A percentile compares a stretch with the other conserved stretches of the same genome.
phyloP scores from a whole-genome alignment of 2,888 invertebrate species.

The Clusia tigrina region DNA sequence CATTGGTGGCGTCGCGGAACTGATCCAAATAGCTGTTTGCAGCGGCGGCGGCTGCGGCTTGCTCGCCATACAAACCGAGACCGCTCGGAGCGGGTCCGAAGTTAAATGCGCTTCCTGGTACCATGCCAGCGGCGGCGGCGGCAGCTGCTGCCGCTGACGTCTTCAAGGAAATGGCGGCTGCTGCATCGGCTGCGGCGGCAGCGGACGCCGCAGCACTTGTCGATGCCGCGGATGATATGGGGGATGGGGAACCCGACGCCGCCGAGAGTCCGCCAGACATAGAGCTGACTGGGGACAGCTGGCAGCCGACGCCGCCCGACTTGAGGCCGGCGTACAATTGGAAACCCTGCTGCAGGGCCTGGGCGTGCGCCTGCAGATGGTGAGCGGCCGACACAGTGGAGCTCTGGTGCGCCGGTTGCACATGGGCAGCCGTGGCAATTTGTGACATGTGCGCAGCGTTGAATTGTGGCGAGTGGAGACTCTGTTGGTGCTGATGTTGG shows the following conservation, averaged over 20 bases:
- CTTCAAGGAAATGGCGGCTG: constrained; percentile 70
- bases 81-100: constrained; percentile 76
- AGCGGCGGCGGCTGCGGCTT: constrained; percentile 66
- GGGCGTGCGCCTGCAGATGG: constrained; percentile 55
- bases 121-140: constrained; percentile 70
- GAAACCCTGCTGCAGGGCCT: constrained; percentile 66
- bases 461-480: constrained; percentile 37
- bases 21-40: constrained; percentile 76
- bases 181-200: constrained; percentile 48
- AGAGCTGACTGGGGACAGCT: constrained; percentile 42
- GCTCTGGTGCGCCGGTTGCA: constrained; percentile 49
- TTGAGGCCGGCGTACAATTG: constrained; percentile 70
- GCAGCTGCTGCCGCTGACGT: constrained; percentile 67
- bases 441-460: constrained; percentile 47
- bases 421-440: constrained; percentile 39
- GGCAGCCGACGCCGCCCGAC: constrained; percentile 57
- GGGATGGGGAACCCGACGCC: constrained; percentile 32
- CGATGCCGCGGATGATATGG: constrained; percentile 27
- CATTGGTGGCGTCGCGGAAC: constrained; percentile 71
- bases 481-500: constrained; percentile 46
- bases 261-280: no score
- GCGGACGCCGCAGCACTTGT: constrained; percentile 59
- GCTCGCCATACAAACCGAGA: constrained; percentile 63
- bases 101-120: constrained; percentile 85
- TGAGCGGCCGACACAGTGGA: constrained; percentile 41